A percentile compares a stretch with the other conserved stretches of the same genome.
phyloP scores from a whole-genome alignment of 2,113 vertebrate species.

The Psittacus erithacus region DNA sequence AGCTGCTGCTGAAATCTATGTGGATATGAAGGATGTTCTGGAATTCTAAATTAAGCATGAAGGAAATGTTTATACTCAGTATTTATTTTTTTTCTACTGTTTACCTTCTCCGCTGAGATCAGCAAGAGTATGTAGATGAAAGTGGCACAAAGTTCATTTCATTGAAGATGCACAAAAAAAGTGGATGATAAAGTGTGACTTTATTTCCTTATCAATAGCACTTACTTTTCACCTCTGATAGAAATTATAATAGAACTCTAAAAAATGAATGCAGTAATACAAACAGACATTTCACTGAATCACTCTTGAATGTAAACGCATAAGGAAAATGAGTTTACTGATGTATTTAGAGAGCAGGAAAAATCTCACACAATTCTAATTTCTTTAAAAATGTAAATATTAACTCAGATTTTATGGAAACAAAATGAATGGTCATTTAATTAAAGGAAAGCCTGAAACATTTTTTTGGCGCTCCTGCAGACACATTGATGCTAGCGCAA shows the following conservation, averaged over 20 bases:
- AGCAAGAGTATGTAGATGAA: background rate
- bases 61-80: background rate
- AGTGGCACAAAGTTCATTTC: background rate
- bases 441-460: background rate
- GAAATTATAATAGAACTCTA: background rate
- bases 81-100: background rate
- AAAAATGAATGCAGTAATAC: background rate
- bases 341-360: background rate
- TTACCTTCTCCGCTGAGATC: background rate
- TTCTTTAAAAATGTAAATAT: background rate
- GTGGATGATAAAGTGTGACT: background rate
- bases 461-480: background rate
- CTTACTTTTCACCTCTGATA: background rate
- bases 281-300: background rate
- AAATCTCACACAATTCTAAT: background rate
- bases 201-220: background rate
- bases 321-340: background rate
- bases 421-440: background rate
- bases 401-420: background rate
- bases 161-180: background rate
- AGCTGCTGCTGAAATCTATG: background rate
- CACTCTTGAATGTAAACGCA: background rate
- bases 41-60: background rate
- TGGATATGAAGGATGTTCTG: background rate
- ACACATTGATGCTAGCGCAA: background rate